Base-by-base conservation (phyloP, 2,113 vertebrate genomes). In the Rhinichthys klamathensis region DNA sequence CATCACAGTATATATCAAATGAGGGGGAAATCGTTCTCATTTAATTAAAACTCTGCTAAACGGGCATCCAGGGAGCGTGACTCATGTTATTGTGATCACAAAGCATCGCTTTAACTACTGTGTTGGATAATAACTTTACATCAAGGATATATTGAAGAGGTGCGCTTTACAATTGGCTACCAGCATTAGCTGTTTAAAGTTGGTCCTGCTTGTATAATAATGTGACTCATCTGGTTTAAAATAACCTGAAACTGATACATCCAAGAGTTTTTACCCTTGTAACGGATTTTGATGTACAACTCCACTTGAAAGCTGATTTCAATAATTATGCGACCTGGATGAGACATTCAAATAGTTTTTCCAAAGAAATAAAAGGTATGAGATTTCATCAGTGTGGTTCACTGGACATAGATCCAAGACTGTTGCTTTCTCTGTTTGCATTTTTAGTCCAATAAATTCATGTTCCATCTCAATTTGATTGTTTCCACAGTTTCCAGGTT, bases 1-100 rank as follows among this genome's bases (percentile, higher is more conserved):
- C n/a, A 23, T 70, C 4, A 70, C 67, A 35, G 4, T 58, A 58
- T 58, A 15, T 6, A 38, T 58, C 3, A 15, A 60, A 60, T 1
- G 6, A 61, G 32, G 76, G 46, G 12, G 11, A 4, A 25, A 79
- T 79, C 3, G 1, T 58, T 79, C 23, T 60, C 32, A 60, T 78
- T 78, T 38, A 77, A 78, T 78, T 78, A 38, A 41, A 58, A 61
- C 32, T 61, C 54, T 58, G 12, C 75, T 78, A 78, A 58, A 78
- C 12, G 0, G n/a, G 23, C 13, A 41, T 41, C 23, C 38, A n/a
- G 76, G 21, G 76, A 41, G 23, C 1, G 0, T 79, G 76, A 79
- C 54, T 79, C 54, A 56, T 77, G 13, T 30, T 51, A 30, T 51
- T 27, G 25, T 25, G 25, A 38, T 9, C 76, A 15, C 21, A 60